phyloP scores from a whole-genome alignment of 35 echinoderm and acorn worm genomes.

The Apostichopus californicus region DNA sequence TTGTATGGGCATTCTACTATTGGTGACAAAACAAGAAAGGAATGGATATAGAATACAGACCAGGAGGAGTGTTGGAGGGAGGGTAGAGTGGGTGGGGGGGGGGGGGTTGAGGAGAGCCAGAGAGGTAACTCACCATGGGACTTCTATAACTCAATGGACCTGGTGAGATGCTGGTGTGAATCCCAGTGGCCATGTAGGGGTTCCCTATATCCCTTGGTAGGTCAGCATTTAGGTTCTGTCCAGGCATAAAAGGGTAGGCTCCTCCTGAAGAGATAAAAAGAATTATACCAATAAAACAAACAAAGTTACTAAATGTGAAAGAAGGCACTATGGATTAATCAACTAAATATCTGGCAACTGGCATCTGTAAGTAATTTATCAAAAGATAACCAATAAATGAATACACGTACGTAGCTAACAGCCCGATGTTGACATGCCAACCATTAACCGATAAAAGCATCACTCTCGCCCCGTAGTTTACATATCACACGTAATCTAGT shows the following conservation, averaged over 20 bases:
- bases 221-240: slow-evolving; percentile 81
- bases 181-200: slow-evolving; percentile 72
- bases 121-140: slow-evolving; percentile 76
- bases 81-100: neutral
- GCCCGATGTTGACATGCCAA: neutral
- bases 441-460: neutral
- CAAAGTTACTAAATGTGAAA: neutral
- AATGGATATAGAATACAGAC: too few relatives aligned
- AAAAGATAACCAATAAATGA: neutral
- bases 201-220: slow-evolving; percentile 74
- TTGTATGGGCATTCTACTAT: too few relatives aligned
- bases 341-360: neutral
- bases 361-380: neutral
- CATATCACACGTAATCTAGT: neutral
- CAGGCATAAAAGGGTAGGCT: slow-evolving; percentile 86
- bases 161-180: slow-evolving; percentile 95
- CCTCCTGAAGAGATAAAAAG: slow-evolving; percentile 47
- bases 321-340: neutral
- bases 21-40: too few relatives aligned
- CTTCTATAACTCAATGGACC: slow-evolving; percentile 86
- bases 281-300: neutral
- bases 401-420: neutral
- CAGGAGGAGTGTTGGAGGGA: too few relatives aligned
- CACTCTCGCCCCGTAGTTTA: neutral
- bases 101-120: neutral